Evolutionary conservation across 2,888 invertebrate genomes (phyloP).

Genomic region (Globia sparganii): DNA sequence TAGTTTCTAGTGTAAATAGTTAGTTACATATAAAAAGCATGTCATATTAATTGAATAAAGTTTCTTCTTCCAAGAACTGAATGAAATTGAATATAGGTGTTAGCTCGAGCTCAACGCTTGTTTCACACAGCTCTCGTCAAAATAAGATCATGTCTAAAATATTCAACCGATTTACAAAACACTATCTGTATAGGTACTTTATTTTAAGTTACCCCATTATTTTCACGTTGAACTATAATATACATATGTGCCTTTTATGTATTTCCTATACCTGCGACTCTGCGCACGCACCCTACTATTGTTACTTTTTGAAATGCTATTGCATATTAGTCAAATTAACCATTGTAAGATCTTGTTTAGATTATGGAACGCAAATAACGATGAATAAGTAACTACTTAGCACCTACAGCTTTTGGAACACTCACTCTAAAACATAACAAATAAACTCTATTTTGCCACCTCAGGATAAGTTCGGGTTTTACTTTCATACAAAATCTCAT

Average conservation of each 20-base stretch:
- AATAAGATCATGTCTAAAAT: not conserved
- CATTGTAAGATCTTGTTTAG: not conserved
- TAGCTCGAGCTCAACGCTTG: not conserved
- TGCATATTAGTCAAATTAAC: not conserved
- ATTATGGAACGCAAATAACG: not conserved
- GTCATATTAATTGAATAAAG: too few relatives aligned
- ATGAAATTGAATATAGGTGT: not conserved
- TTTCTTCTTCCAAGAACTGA: not conserved
- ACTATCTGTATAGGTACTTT: not conserved
- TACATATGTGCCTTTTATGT: too few relatives aligned
- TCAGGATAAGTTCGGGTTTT: not conserved
- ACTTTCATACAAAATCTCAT: not conserved
- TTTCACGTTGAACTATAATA: conserved; percentile 2
- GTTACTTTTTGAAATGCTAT: not conserved
- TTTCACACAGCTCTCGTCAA: not conserved
- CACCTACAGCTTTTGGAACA: not conserved
- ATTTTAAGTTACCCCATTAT: not conserved
- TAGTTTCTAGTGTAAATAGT: too few relatives aligned
- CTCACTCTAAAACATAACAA: not conserved
- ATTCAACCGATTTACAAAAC: conserved; percentile 1
- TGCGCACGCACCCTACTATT: not conserved
- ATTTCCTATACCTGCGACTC: not conserved
- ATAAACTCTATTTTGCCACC: not conserved
- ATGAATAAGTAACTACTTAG: not conserved
- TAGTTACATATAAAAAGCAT: too few relatives aligned